These are phyloP conservation scores for Caenorhabditis imperialis DNA, from an alignment of 2,888 invertebrate genomes.

Conservation along the genomic window DNA sequence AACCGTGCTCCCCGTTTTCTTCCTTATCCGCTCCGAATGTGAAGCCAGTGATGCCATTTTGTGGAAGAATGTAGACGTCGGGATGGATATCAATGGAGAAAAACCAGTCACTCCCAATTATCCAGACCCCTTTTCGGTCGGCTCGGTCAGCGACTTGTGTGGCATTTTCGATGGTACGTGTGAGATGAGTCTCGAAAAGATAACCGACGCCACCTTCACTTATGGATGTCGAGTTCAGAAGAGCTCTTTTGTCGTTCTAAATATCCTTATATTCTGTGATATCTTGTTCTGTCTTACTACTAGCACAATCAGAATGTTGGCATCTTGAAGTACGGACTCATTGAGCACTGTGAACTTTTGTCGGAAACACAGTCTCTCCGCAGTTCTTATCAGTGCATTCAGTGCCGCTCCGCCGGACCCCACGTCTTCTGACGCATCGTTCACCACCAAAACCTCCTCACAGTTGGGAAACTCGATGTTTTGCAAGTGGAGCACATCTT, in stretches of 20 bases:
- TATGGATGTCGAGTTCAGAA: not conserved
- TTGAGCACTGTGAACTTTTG: conserved; percentile 79
- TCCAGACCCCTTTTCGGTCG: conserved; percentile 48
- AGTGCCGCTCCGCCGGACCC: conserved; percentile 80
- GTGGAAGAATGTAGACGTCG: conserved; percentile 3
- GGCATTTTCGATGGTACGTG: conserved; percentile 31
- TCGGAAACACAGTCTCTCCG: conserved; percentile 80
- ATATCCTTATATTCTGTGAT: not conserved
- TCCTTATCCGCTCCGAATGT: not conserved
- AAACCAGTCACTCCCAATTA: conserved; percentile 33
- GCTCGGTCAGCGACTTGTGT: conserved; percentile 6
- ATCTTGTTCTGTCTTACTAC: conserved; percentile 76
- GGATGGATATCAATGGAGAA: not conserved
- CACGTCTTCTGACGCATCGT: conserved; percentile 61
- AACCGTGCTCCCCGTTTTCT: conserved; percentile 12
- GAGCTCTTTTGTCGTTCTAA: conserved; percentile 19
- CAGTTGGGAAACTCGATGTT: conserved; percentile 20
- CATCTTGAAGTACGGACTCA: conserved; percentile 78
- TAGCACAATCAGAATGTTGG: conserved; percentile 79
- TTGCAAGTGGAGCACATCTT: conserved; percentile 15
- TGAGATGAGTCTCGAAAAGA: conserved; percentile 18
- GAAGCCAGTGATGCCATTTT: conserved; percentile 26
- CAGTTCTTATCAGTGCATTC: conserved; percentile 80
- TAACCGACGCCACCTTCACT: conserved; percentile 9
- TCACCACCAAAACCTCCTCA: conserved; percentile 55